Base-by-base conservation (phyloP, 2,797 vertebrate species). In the Thaleichthys pacificus region DNA sequence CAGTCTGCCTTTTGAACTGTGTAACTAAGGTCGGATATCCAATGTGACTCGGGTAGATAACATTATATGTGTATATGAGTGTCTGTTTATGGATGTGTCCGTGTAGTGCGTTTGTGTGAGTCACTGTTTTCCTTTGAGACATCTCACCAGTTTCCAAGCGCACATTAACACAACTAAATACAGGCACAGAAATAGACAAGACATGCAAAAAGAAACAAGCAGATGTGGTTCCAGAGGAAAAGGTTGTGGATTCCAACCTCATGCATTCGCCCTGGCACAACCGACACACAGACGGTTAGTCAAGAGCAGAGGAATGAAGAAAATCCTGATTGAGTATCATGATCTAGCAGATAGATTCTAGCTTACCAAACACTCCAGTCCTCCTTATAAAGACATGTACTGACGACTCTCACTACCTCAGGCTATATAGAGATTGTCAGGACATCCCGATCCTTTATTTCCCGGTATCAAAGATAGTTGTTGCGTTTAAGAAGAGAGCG, bases 21-120 rank as follows among this genome's bases (percentile, higher is more conserved):
- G 88, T 90, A 88, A 78, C 82, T 80, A 82, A 54, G 80, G 80
- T 75, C 82, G 72, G 69, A 74, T 79, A 83, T 65, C 72, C 77
- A 72, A 35, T 58, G 80, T 75, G 79, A 76, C 68, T 30, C 61
- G 82, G 4, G 3, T 57, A 79, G 17, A 32, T 19, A 64, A 32
- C 28, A 64, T 12, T 26, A 22, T 49, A 26, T 49, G 47, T n/a
- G 51, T 8, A 11, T n/a, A n/a, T n/a, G 51, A 17, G 51, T n/a
- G 51, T n/a, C 15, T 56, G 87, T 84, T 79, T 85, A 80, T 79
- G 82, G 77, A 19, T 3, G 73, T 75, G 42, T 47, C 42, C 12
- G 42, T 14, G 42, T 47, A 12, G 11, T 47, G 83, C 73, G 80
- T 76, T 85, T 78, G 74, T 80, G 79, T 77, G 83, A 86, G 77